These are phyloP conservation scores for Orius laevigatus DNA, from an alignment of 1,140 invertebrate genomes.

Conservation along the genomic window DNA sequence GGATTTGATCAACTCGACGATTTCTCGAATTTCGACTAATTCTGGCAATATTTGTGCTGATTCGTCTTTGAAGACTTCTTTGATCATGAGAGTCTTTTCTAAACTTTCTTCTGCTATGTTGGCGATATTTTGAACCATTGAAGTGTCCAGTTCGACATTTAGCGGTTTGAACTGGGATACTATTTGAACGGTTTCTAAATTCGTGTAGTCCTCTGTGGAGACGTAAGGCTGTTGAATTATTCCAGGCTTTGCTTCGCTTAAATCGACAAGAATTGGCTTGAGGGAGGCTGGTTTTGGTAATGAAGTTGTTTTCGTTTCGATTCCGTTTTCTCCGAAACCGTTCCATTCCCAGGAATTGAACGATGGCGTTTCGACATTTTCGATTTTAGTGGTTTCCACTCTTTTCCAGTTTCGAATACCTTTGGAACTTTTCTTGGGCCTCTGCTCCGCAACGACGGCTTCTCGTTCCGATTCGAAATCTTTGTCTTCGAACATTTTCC, in stretches of 20 bases:
- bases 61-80: slow-evolving; percentile 33
- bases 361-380: slow-evolving; percentile 37
- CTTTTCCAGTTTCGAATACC: slow-evolving; percentile 25
- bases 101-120: slow-evolving; percentile 35
- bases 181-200: slow-evolving; percentile 43
- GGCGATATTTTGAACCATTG: slow-evolving; percentile 26
- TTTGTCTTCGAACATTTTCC: slow-evolving; percentile 57
- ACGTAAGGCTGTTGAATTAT: slow-evolving; percentile 27
- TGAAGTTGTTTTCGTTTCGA: background rate
- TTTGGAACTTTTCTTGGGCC: slow-evolving; percentile 20
- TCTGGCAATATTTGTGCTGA: slow-evolving; percentile 33
- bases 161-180: slow-evolving; percentile 40
- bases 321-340: slow-evolving; percentile 1
- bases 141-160: slow-evolving; percentile 31
- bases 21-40: slow-evolving; percentile 41
- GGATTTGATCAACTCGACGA: slow-evolving; percentile 42
- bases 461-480: slow-evolving; percentile 37
- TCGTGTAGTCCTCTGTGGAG: slow-evolving; percentile 30
- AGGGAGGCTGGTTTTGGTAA: slow-evolving; percentile 17
- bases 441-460: slow-evolving; percentile 22
- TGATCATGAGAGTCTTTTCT: slow-evolving; percentile 36
- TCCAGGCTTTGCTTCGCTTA: slow-evolving; percentile 23
- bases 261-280: slow-evolving; percentile 31
- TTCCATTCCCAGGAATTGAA: slow-evolving; percentile 45
- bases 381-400: slow-evolving; percentile 35